Evolutionary conservation across 2,113 vertebrate species (phyloP), one percentile per base, ranked within the genome.

Genomic region (Perognathus longimembris): DNA sequence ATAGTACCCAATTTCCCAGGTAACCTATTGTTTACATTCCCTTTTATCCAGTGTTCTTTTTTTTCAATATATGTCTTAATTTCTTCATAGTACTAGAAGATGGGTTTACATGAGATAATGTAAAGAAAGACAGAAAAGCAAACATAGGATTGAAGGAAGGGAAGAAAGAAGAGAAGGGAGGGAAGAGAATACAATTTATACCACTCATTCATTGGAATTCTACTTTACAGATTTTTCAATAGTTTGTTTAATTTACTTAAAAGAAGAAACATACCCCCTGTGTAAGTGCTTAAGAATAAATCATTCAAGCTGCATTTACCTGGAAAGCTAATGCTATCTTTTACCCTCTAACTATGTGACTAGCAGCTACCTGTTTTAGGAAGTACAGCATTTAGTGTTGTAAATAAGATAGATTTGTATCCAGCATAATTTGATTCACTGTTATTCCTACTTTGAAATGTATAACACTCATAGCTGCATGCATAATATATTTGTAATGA

Each of bases 191-290:
- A 67, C 28, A 4, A 12, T 54, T 12, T 45, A 45, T 45, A 8
- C 9, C 59, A 24, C 22, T 61, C 21, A 24, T 61, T 61, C 22
- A 61, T 61, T 8, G 20, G 22, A 61, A 61, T 61, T 61, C 26
- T 24, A 5, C 24, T 61, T 61, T 3, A 61, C 22, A 54, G 59
- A 26, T 26, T 61, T 26, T 61, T 26, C 24, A 61, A 75, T 15
- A 20, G 5, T 38, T 63, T 92, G 3, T 83, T 95, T 70, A 78
- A 17, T 9, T 87, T 71, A 76, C 1, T 38, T 76, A 94, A 88
- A 42, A 1, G 63, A 87, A 92, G n/a, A 28, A 1, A 69, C 38
- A 20, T 42, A n/a, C 28, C 0, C 34, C 59, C 80, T 57, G 15
- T 81, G 10, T 61, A 92, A 57, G 30, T 64, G 11, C 28, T 83